phyloP scores from a whole-genome alignment of 2,888 invertebrate genomes.

The Agonum fuliginosum region DNA sequence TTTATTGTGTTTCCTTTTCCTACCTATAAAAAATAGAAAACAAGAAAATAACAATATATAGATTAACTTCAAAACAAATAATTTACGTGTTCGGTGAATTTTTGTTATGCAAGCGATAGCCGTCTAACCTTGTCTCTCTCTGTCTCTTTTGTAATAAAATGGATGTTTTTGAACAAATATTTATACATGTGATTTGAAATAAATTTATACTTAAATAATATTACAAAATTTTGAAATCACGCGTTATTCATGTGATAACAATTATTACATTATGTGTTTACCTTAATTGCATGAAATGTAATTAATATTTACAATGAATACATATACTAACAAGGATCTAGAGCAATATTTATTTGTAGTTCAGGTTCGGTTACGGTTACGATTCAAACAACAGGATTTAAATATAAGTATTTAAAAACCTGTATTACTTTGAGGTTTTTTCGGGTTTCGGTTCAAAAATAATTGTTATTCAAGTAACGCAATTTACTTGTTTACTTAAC shows the following conservation, averaged over 20 bases:
- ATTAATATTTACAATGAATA: no score
- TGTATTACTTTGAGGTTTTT: no score
- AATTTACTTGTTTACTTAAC: no score
- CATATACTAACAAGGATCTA: no score
- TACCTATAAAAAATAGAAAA: slow-evolving; percentile 15
- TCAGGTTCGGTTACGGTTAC: no score
- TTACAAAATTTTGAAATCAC: slow-evolving; percentile 8
- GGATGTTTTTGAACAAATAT: slow-evolving; percentile 11
- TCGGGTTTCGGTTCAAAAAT: no score
- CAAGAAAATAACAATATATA: slow-evolving; percentile 20
- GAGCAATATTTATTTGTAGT: no score
- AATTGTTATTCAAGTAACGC: no score
- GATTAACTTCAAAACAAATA: slow-evolving; percentile 34
- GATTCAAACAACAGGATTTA: no score
- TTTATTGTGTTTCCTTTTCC: no score
- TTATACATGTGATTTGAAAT: not conserved
- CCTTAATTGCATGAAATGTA: not conserved
- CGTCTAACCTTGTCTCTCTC: slow-evolving; percentile 18
- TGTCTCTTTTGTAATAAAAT: not conserved
- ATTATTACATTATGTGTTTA: slow-evolving; percentile 6
- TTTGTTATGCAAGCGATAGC: slow-evolving; percentile 19
- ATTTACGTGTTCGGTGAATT: slow-evolving; percentile 13
- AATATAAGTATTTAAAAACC: no score
- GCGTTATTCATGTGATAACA: slow-evolving; percentile 14
- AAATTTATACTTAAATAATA: slow-evolving; percentile 26